These are phyloP conservation scores for Campylorhamphus procurvoides DNA, from an alignment of 2,113 vertebrate species.

Conservation along the genomic window DNA sequence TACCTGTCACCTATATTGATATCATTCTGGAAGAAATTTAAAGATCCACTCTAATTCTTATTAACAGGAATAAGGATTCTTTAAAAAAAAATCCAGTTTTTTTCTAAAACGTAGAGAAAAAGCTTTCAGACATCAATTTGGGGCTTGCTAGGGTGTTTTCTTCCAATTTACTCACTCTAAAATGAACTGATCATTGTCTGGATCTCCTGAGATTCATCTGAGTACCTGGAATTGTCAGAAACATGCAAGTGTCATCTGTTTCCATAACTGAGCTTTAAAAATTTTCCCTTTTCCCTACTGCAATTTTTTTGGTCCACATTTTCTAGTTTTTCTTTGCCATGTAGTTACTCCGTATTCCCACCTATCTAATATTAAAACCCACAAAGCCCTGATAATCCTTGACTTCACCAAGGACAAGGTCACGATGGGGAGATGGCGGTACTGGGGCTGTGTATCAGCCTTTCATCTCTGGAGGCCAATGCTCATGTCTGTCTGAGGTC, in stretches of 20 bases:
- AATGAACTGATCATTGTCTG: conserved; percentile 3
- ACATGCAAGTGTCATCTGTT: not conserved
- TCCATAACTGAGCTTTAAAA: not conserved
- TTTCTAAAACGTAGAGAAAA: conserved; percentile 53
- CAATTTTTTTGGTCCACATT: not conserved
- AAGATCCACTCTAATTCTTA: conserved; percentile 29
- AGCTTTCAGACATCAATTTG: not conserved
- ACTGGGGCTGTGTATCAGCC: conserved; percentile 3
- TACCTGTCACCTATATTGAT: not conserved
- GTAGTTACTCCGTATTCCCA: not conserved
- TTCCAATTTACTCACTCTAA: not conserved
- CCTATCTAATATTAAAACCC: not conserved
- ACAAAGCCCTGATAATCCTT: not conserved
- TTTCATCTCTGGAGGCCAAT: not conserved
- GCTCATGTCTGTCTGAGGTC: conserved; percentile 49
- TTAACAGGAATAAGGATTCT: conserved; percentile 7
- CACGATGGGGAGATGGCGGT: not conserved
- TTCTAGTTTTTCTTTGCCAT: not conserved
- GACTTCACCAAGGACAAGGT: not conserved
- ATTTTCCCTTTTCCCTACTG: conserved; percentile 21
- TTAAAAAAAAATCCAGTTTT: conserved; percentile 1
- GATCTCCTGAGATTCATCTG: not conserved
- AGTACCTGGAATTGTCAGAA: conserved; percentile 3
- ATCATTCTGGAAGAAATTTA: conserved; percentile 25
- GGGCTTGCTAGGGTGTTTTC: not conserved